Percentiles rank a stretch among this genome's conserved stretches.
These are phyloP conservation scores for Euzophera pinguis DNA, from an alignment of 2,888 invertebrate genomes.

Conservation along the genomic window DNA sequence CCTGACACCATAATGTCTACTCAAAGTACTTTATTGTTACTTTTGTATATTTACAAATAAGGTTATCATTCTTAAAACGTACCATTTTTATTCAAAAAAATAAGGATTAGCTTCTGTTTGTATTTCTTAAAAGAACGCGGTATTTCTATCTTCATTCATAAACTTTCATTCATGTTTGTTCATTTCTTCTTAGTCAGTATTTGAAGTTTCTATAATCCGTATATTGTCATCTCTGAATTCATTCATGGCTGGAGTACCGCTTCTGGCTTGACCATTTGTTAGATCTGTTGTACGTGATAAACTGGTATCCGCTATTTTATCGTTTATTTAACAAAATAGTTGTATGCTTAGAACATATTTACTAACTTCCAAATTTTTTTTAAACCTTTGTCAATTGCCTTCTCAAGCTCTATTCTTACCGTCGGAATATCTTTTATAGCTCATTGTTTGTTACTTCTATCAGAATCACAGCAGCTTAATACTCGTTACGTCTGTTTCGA, in stretches of 20 bases:
- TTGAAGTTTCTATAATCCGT: slow-evolving; percentile 22
- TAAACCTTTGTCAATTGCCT: too few relatives aligned
- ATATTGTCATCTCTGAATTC: slow-evolving; percentile 21
- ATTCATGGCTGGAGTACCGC: slow-evolving; percentile 20
- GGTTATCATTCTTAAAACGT: background rate
- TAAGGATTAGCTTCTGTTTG: slow-evolving; percentile 16
- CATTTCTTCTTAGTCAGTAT: slow-evolving; percentile 15
- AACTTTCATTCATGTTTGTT: slow-evolving; percentile 18
- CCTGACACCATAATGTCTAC: slow-evolving; percentile 1
- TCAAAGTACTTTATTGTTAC: background rate
- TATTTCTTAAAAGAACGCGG: slow-evolving; percentile 14
- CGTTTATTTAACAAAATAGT: background rate
- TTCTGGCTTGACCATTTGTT: slow-evolving; percentile 10
- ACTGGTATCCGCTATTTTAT: background rate
- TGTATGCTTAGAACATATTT: background rate
- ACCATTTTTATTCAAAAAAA: slow-evolving; percentile 14
- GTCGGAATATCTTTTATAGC: too few relatives aligned
- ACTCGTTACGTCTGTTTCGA: too few relatives aligned
- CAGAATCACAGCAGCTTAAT: too few relatives aligned
- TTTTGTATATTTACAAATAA: slow-evolving; percentile 7
- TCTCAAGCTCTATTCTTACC: too few relatives aligned
- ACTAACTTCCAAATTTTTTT: too few relatives aligned
- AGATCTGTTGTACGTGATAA: background rate
- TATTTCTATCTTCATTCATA: slow-evolving; percentile 16
- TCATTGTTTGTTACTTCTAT: too few relatives aligned